A percentile compares a stretch with the other conserved stretches of the same genome.
These are phyloP conservation scores for Sebastes hubbsi DNA, from an alignment of 2,797 vertebrate species.

Conservation along the genomic window DNA sequence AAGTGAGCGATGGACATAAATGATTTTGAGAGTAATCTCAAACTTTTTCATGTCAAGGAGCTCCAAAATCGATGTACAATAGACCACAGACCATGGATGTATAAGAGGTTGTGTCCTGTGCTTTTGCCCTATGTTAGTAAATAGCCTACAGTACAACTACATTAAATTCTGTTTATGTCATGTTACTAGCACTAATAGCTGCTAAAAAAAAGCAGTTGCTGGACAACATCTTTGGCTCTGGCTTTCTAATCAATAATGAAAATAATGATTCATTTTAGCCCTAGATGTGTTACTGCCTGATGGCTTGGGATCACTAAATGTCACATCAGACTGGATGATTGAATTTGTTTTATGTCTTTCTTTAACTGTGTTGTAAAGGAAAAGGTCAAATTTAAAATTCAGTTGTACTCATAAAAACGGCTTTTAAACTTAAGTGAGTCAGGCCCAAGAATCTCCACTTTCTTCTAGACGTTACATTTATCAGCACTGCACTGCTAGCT, in stretches of 20 bases:
- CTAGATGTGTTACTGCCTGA: not conserved
- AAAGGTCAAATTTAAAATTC: not conserved
- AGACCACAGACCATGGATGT: too few species aligned
- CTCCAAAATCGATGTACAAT: too few species aligned
- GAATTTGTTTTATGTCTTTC: not conserved
- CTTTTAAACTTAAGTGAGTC: not conserved
- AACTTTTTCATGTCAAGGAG: too few species aligned
- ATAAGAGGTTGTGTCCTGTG: too few species aligned
- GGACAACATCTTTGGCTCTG: not conserved
- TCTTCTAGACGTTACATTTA: not conserved
- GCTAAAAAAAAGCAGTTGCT: too few species aligned
- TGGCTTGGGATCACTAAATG: not conserved
- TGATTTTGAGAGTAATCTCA: too few species aligned
- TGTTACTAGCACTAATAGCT: too few species aligned
- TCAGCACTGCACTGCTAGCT: too few species aligned
- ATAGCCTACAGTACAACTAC: too few species aligned
- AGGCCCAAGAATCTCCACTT: not conserved
- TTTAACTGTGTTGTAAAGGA: not conserved
- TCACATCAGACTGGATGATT: not conserved
- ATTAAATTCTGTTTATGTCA: too few species aligned
- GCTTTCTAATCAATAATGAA: not conserved
- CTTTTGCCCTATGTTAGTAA: too few species aligned
- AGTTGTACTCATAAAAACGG: not conserved
- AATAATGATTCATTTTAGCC: not conserved
- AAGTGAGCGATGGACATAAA: too few species aligned